A percentile compares a stretch with the other conserved stretches of the same genome.
Evolutionary conservation across 1,140 invertebrate genomes (phyloP).

Genomic region (Ephestia elutella): DNA sequence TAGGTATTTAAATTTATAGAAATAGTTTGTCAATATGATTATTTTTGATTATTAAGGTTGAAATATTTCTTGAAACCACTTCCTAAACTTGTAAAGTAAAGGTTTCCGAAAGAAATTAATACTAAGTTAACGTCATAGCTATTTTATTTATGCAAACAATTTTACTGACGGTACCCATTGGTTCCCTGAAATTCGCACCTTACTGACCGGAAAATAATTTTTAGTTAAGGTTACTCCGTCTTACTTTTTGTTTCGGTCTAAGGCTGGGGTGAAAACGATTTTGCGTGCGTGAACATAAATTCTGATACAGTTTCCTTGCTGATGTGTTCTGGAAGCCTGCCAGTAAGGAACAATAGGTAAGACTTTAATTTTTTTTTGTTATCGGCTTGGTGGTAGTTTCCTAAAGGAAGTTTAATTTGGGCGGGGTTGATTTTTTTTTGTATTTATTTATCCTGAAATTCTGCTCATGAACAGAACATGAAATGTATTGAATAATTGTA

Average conservation of each 20-base stretch:
- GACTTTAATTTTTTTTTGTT: slow-evolving; percentile 7
- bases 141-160: too few species aligned
- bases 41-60: too few species aligned
- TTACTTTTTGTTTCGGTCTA: neutral
- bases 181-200: too few species aligned
- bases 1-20: too few species aligned
- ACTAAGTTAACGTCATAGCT: too few species aligned
- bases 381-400: neutral
- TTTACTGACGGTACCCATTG: too few species aligned
- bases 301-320: slow-evolving; percentile 21
- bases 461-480: too few species aligned
- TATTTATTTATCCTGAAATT: neutral
- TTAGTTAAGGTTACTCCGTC: neutral
- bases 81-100: too few species aligned
- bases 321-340: slow-evolving; percentile 23
- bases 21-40: too few species aligned
- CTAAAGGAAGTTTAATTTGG: neutral
- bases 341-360: slow-evolving; percentile 14
- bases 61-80: too few species aligned
- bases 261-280: slow-evolving; percentile 17
- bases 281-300: slow-evolving; percentile 29
- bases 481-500: too few species aligned
- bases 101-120: too few species aligned
- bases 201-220: neutral
- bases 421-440: neutral